phyloP scores from a whole-genome alignment of 2,113 vertebrate species.

The Strix uralensis region DNA sequence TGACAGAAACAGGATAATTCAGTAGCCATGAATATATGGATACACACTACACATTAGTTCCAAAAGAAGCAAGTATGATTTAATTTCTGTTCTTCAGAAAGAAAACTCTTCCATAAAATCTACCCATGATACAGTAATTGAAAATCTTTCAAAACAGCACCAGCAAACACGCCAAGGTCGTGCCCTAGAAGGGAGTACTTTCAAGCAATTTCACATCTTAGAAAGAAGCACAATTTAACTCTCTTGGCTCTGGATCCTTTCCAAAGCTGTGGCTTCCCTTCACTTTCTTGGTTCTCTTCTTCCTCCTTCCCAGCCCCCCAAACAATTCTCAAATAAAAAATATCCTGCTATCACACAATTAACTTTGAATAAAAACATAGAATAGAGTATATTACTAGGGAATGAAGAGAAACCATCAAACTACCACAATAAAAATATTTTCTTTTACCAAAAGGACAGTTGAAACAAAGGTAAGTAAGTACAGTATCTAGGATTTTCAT shows the following conservation, averaged over 20 bases:
- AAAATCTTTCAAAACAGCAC: neutral
- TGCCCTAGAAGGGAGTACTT: neutral
- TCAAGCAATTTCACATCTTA: neutral
- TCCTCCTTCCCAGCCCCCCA: neutral
- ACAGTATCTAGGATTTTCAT: neutral
- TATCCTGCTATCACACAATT: neutral
- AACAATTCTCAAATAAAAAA: neutral
- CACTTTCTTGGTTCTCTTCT: neutral
- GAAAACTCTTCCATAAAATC: neutral
- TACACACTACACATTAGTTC: neutral
- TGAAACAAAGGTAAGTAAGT: neutral
- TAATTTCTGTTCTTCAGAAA: neutral
- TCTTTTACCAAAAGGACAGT: neutral
- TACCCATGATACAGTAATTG: neutral
- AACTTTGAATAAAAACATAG: neutral
- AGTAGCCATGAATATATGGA: neutral
- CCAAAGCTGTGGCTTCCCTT: neutral
- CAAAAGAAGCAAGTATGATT: neutral
- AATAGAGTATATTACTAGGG: neutral
- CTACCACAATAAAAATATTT: neutral
- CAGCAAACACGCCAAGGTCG: neutral
- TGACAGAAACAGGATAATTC: neutral
- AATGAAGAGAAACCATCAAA: neutral
- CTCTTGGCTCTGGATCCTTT: neutral
- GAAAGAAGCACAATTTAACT: neutral